A percentile compares a stretch with the other conserved stretches of the same genome.
phyloP scores from a whole-genome alignment of 2,888 invertebrate genomes.

The Troglohyphantes excavatus region DNA sequence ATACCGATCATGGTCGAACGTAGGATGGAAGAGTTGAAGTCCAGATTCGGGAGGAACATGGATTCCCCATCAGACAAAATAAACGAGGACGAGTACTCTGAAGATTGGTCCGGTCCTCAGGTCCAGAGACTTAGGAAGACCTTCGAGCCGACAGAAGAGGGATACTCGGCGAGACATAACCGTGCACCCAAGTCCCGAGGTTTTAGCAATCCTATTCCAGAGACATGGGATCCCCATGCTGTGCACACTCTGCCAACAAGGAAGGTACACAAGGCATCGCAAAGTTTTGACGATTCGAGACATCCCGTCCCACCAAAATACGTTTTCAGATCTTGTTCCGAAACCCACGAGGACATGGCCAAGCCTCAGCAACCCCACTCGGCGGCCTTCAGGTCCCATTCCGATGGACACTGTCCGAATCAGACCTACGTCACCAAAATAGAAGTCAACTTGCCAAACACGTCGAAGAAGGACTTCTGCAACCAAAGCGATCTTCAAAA shows the following conservation, averaged over 20 bases:
- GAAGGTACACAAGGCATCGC: conserved; percentile 47
- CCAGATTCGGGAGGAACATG: conserved; percentile 41
- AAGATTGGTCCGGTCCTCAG: conserved; percentile 67
- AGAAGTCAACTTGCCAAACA: conserved; percentile 52
- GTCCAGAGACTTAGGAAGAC: conserved; percentile 68
- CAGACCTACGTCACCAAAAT: conserved; percentile 76
- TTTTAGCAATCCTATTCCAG: conserved; percentile 22
- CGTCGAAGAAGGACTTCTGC: conserved; percentile 24
- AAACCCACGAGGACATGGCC: conserved; percentile 68
- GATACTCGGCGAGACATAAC: conserved; percentile 2
- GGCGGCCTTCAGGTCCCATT: conserved; percentile 71
- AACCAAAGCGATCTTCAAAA: conserved; percentile 2
- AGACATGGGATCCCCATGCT: conserved; percentile 66
- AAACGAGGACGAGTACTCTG: conserved; percentile 47
- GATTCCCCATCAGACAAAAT: conserved; percentile 23
- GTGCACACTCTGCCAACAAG: conserved; percentile 67
- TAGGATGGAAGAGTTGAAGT: conserved; percentile 57
- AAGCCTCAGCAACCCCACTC: conserved; percentile 60
- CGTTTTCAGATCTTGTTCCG: conserved; percentile 67
- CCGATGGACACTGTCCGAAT: conserved; percentile 72
- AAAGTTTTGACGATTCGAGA: conserved; percentile 62
- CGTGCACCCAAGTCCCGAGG: conserved; percentile 36
- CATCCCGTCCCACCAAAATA: conserved; percentile 61
- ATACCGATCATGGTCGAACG: conserved; percentile 80
- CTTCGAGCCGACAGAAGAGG: conserved; percentile 60